Base-by-base conservation (phyloP, 2,113 vertebrate genomes). In the Rhea pennata region DNA sequence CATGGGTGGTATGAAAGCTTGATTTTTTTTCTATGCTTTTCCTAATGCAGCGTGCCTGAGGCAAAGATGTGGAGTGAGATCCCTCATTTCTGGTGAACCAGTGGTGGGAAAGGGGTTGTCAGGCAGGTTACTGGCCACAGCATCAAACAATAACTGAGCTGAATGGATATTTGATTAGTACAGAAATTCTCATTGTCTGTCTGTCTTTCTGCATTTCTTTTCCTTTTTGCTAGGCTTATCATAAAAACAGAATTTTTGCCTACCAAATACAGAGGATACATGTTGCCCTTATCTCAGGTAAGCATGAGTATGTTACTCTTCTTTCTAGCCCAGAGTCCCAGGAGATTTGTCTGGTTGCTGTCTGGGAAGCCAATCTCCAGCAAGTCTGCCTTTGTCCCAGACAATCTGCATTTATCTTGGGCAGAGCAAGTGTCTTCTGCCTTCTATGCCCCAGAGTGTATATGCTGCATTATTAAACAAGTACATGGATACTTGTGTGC, bases 211-310 rank as follows among this genome's bases (percentile, higher is more conserved):
- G 27, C 16, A 4, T 54, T 15, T 66, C 53, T 23, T 10, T 29
- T 4, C 2, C 5, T 65, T 81, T 88, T 65, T 61, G 0, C 23
- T 94, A 99, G 99, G 84, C 98, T 99, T 75, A 98, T 99, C 95
- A 97, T 99, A 97, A 99, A 99, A 97, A 99, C 99, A 0, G 99
- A 99, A 95, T 99, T 99, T 97, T 98, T 99, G 80, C 99, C 99
- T 5, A 98, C 98, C 8, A 99, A 98, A 94, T 98, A 99, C 36
- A 97, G 99, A 91, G 98, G 99, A 33, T 98, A 96, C 50, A 97
- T 99, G 97, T 96, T 99, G 23, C 99, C 99, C 6, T 97, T 99
- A 92, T 98, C 99, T 80, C 97, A 99, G 53, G 99, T 99, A 96
- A 98, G 98, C 84, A 4, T 10, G 23, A 54, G 20, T 2, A 7